Conservation (phyloP, 1,140 invertebrate genomes). For the Drosophila watanabei region DNA sequence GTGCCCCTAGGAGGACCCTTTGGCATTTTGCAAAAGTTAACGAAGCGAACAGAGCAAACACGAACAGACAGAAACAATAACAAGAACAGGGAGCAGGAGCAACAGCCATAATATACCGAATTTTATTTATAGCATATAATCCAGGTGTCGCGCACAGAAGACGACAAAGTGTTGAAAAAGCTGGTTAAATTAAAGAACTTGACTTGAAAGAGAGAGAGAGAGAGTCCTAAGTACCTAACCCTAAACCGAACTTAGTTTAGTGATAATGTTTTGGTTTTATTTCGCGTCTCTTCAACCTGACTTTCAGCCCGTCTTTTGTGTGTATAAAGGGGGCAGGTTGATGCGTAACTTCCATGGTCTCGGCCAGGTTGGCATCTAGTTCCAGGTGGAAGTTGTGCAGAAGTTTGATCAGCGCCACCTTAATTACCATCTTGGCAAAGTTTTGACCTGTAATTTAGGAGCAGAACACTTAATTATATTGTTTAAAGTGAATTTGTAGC, state of each 20-base stretch:
- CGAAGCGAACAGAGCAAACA: conserved; percentile 68
- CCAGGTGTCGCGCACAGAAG: conserved; percentile 58
- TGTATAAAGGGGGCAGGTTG: conserved; percentile 70
- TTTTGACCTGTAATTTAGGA: conserved; percentile 61
- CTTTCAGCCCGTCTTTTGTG: conserved; percentile 60
- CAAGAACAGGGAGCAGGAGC: conserved; percentile 1
- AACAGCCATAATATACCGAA: conserved; percentile 52
- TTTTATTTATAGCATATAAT: conserved; percentile 80
- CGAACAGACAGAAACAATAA: conserved; percentile 44
- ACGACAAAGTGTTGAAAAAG: conserved; percentile 60
- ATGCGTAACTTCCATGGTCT: conserved; percentile 52
- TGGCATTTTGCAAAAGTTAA: conserved; percentile 60
- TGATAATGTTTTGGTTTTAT: conserved; percentile 53
- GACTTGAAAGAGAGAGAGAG: conserved; percentile 16
- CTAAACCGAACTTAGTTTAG: conserved; percentile 29
- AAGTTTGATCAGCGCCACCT: conserved; percentile 69
- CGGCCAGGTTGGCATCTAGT: conserved; percentile 25
- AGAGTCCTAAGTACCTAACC: neutral
- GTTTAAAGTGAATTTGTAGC: neutral
- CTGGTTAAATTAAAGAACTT: conserved; percentile 41
- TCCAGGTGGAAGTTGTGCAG: conserved; percentile 66
- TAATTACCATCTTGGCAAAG: conserved; percentile 76
- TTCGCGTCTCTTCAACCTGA: conserved; percentile 63
- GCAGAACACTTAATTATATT: neutral
- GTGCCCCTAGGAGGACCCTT: conserved; percentile 36